phyloP scores from a whole-genome alignment of 2,113 vertebrate species.

The Cynopterus brachyotis region DNA sequence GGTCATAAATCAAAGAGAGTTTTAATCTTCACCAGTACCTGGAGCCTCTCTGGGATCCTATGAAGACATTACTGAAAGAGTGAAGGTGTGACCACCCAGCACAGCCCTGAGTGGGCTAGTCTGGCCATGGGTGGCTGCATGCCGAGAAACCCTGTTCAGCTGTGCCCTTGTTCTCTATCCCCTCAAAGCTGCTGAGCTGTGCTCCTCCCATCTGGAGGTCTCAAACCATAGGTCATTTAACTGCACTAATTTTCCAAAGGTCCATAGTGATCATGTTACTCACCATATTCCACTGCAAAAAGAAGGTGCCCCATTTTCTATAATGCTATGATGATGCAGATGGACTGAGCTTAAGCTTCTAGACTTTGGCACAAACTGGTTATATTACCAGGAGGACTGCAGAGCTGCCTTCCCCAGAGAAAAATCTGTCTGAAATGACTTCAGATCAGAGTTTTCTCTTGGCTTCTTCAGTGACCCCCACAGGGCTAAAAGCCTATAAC shows the following conservation, averaged over 20 bases:
- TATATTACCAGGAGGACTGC: background rate
- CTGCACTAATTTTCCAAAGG: background rate
- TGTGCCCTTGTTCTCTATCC: background rate
- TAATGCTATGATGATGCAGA: background rate
- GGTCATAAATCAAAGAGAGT: slow-evolving; percentile 42
- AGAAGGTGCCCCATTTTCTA: background rate
- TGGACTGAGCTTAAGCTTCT: background rate
- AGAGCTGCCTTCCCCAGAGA: background rate
- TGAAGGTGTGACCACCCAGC: background rate
- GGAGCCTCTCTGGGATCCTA: background rate
- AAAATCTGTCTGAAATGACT: background rate
- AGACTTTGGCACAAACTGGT: background rate
- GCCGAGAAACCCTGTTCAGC: fast-evolving
- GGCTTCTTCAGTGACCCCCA: background rate
- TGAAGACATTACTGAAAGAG: background rate
- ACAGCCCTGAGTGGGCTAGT: background rate
- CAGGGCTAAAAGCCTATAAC: background rate
- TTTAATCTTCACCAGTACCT: background rate
- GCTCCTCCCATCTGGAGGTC: background rate
- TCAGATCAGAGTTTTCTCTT: background rate
- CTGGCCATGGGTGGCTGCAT: fast-evolving
- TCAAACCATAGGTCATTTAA: background rate
- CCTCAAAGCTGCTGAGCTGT: background rate
- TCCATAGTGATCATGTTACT: fast-evolving
- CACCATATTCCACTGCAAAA: background rate